Conservation (phyloP, 2,888 invertebrate species). For the Agapostemon virescens region DNA sequence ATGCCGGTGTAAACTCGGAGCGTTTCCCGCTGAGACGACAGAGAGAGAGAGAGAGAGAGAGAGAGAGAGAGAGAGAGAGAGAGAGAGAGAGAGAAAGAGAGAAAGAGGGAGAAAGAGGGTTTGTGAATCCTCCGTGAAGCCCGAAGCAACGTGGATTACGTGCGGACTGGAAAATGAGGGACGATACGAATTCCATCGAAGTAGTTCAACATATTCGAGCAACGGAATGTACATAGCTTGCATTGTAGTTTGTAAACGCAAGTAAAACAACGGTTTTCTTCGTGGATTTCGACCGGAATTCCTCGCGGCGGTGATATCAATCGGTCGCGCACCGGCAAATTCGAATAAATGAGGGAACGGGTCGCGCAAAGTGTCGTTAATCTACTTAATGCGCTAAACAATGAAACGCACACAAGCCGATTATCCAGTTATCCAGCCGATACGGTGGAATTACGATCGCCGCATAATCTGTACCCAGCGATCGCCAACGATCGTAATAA, state of each 20-base stretch:
- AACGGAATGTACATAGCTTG: neutral
- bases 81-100: neutral
- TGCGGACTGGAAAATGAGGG: slow-evolving; percentile 56
- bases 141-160: slow-evolving; percentile 61
- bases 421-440: slow-evolving; percentile 54
- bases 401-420: slow-evolving; percentile 50
- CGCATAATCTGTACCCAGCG: slow-evolving; percentile 43
- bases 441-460: slow-evolving; percentile 55
- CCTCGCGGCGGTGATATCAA: slow-evolving; percentile 21
- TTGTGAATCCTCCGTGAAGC: slow-evolving; percentile 55
- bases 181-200: slow-evolving; percentile 31
- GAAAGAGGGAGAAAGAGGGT: slow-evolving; percentile 53
- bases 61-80: neutral
- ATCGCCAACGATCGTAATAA: slow-evolving; percentile 38
- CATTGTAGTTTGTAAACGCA: neutral
- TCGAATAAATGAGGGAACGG: slow-evolving; percentile 44
- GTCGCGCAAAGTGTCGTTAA: slow-evolving; percentile 48
- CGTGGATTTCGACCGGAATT: neutral
- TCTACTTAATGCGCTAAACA: slow-evolving; percentile 56
- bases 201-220: slow-evolving; percentile 4
- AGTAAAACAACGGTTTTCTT: neutral
- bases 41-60: neutral
- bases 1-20: slow-evolving; percentile 40
- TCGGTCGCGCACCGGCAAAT: slow-evolving; percentile 26
- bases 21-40: slow-evolving; percentile 22